Base-by-base conservation (phyloP, 2,797 vertebrate genomes). In the Xiphophorus birchmanni region DNA sequence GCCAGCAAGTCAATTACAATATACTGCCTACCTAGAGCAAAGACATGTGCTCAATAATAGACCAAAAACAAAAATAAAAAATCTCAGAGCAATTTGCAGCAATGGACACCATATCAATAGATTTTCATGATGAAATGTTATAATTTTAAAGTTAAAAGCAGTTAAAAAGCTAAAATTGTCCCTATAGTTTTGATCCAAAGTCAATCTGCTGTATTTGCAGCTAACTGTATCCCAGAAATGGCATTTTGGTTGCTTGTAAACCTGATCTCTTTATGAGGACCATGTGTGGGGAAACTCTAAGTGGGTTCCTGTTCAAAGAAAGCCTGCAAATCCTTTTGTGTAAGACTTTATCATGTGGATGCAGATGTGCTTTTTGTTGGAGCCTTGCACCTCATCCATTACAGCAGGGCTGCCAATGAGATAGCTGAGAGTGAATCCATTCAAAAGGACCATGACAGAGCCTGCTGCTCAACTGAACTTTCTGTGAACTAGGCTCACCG, bases 301-400 rank as follows among this genome's bases (percentile, higher is more conserved):
- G 88, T 90, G 84, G 88, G 82, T 92, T 89, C 90, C 77, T 78
- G 89, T 94, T 94, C 88, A 94, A 93, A 93, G 94, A 92, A 86
- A 85, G 81, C 73, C 90, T 91, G 91, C 45, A 32, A 95, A 93
- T 92, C 69, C 92, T 93, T 96, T 96, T 96, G 84, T 96, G 89
- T 91, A 91, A 86, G 87, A 80, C 77, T 92, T 93, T 95, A 94
- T 95, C 86, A 83, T 94, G 82, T 93, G 93, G 95, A 94, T 96
- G 95, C 95, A 95, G 96, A 95, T 95, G 95, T 95, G 92, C 92
- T 91, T 95, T 97, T 96, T 97, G 94, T 95, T 96, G 93, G 93
- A 95, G 88, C 84, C 89, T 80, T 94, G 92, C 90, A 94, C 94
- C 96, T 96, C 95, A 96, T 96, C 96, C 95, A 95, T 97, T 97